These are phyloP conservation scores for Apoda limacodes DNA, from an alignment of 2,888 invertebrate genomes.

Conservation along the genomic window DNA sequence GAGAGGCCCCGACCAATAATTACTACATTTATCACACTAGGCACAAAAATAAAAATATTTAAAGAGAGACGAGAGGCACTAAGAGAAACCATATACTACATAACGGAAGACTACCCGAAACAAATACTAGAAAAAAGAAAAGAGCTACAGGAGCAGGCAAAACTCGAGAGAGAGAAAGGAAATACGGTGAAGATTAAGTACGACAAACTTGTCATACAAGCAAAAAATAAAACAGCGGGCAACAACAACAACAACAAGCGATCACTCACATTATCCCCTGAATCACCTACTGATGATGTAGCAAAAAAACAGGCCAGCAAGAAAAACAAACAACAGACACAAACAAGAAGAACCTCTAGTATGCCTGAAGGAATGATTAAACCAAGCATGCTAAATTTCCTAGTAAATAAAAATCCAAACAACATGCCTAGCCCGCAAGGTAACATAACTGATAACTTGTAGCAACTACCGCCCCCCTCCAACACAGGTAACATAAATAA, in stretches of 20 bases:
- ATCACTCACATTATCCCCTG: no score
- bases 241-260: no score
- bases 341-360: conserved; percentile 11
- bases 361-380: conserved; percentile 16
- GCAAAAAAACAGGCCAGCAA: conserved; percentile 13
- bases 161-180: no score
- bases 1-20: conserved; percentile 5
- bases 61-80: no score
- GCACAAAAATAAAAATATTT: conserved; percentile 16
- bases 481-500: conserved; percentile 1
- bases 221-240: no score
- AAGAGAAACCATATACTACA: conserved; percentile 10
- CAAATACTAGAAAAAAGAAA: conserved; percentile 17
- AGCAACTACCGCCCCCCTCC: conserved; percentile 12
- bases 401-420: conserved; percentile 14
- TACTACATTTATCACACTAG: conserved; percentile 12
- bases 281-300: conserved; percentile 15
- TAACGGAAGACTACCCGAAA: conserved; percentile 17
- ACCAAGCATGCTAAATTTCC: no score
- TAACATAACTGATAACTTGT: conserved; percentile 7
- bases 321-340: no score
- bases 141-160: no score
- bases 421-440: conserved; percentile 5
- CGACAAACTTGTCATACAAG: no score
- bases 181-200: no score